Percentiles rank a stretch among this genome's conserved stretches.
phyloP scores from a whole-genome alignment of 2,888 invertebrate genomes.

The Microctonus aethiopoides region DNA sequence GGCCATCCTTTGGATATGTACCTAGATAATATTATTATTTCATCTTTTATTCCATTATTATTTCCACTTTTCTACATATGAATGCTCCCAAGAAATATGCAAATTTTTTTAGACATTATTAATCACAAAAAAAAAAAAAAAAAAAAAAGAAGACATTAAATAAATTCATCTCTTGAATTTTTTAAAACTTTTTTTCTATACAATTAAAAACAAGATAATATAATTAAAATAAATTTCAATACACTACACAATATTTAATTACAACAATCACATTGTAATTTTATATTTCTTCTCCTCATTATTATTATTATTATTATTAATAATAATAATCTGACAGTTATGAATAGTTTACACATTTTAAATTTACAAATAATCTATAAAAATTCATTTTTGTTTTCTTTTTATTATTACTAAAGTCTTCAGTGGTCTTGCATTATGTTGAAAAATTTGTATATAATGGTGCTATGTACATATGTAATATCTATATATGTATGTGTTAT shows the following conservation, averaged over 20 bases:
- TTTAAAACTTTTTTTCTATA: neutral
- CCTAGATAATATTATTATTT: slow-evolving; percentile 54
- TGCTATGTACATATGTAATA: slow-evolving; percentile 63
- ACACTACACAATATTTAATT: neutral
- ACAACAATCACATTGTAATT: no score
- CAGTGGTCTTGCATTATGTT: slow-evolving; percentile 57
- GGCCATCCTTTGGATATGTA: slow-evolving; percentile 50
- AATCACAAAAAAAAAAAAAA: neutral
- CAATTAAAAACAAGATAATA: neutral
- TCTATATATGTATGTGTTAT: slow-evolving; percentile 10
- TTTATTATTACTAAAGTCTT: slow-evolving; percentile 59
- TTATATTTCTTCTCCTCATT: neutral
- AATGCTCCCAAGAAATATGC: neutral
- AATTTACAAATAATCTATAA: no score
- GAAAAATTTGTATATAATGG: slow-evolving; percentile 65
- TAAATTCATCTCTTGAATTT: neutral
- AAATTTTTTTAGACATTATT: neutral
- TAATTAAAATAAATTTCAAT: neutral
- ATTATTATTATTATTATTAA: no score
- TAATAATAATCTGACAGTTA: no score
- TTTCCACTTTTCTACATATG: neutral
- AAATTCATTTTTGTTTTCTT: no score
- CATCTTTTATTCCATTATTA: neutral
- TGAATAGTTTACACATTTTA: no score
- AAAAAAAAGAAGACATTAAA: no score